Base-by-base conservation (phyloP, 53 echinoderm and acorn worm genomes). In the Arbacia lixula region DNA sequence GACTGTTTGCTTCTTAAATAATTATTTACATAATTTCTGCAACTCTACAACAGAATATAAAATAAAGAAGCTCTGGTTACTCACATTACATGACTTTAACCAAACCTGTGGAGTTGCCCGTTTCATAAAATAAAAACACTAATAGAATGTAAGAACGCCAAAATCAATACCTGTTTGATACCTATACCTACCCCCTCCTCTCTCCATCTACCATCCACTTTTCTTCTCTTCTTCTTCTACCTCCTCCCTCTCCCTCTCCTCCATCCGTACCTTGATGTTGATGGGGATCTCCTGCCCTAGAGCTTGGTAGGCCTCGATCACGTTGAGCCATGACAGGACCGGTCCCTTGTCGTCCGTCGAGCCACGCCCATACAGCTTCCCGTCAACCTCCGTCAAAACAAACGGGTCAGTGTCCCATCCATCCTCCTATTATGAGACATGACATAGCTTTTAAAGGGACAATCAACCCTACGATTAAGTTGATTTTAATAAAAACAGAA, bases 331-430 rank as follows among this genome's bases (percentile, higher is more conserved):
- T 29, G 90, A 84, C 26, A 97, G 63, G 11, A 97, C 97, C 0
- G 97, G 97, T 65, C 97, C 97, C 68, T 97, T 97, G 80, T 97
- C 97, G 79, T 97, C 97, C 1, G 97, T 93, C 0, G 97, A 77
- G 1, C 97, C 97, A 36, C 97, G 87, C 3, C 97, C 97, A 22
- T 91, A 96, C 49, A 93, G 74, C 83, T 96, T 96, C 2, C 91
- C 92, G 66, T 94, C 92, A 10, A 69, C 85, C 49, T 94, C 94
- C 1, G 90, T 90, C 53, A 94, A 52, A 10, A 90, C 88, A 52
- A 98, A 98, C 0, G 98, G 98, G 8, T 98, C 98, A 0, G 98
- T 98, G 40, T 94, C 94, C 98, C 98, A 98, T 12, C 98, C 98
- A 94, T 98, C 98, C 67, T 87, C 83, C 98, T 98, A 61, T 8